Conservation (phyloP, 2,888 invertebrate species). For the Conops quadrifasciatus region DNA sequence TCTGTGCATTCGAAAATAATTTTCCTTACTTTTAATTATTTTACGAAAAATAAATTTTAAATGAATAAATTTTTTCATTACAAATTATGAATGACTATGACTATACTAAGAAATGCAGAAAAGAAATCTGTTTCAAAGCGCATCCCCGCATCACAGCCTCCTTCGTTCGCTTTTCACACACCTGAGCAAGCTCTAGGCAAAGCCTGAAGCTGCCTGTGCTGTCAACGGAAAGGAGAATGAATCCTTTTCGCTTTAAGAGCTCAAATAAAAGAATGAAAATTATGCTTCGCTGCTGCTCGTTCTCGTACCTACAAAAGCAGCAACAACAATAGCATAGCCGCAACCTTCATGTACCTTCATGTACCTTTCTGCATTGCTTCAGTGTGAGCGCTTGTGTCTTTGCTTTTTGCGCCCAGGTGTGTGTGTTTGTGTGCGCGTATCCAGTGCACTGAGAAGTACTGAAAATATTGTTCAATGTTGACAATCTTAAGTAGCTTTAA, state of each 20-base stretch:
- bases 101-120: no score
- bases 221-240: not conserved
- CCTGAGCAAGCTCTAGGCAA: no score
- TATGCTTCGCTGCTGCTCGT: not conserved
- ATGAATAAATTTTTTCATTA: no score
- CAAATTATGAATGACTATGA: no score
- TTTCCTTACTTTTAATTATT: no score
- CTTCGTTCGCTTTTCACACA: no score
- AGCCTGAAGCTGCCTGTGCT: not conserved
- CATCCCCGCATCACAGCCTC: no score
- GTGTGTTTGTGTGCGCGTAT: slow-evolving; percentile 13
- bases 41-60: no score
- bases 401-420: not conserved
- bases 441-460: not conserved
- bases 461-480: slow-evolving; percentile 17
- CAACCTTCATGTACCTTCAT: not conserved
- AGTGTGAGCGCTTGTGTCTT: not conserved
- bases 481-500: slow-evolving; percentile 22
- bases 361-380: not conserved
- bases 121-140: no score
- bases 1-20: not conserved
- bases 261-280: no score
- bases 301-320: not conserved
- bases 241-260: no score
- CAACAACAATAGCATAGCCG: not conserved